Evolutionary conservation across 2,797 vertebrate species (phyloP).

Genomic region (Taeniopygia guttata): DNA sequence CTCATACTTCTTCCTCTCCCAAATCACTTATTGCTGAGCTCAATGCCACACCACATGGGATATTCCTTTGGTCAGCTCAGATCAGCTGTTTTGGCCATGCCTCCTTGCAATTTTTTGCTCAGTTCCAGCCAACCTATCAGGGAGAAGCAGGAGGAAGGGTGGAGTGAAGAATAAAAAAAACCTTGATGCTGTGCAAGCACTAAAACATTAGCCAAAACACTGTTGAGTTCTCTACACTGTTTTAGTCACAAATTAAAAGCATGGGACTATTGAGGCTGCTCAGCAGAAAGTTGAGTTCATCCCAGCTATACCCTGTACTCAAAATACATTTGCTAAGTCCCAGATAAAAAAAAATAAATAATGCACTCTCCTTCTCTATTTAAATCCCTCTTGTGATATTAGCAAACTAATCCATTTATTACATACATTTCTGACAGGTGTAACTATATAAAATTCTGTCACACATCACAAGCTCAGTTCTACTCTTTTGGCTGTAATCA

Average conservation of each 20-base stretch:
- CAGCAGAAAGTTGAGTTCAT: neutral
- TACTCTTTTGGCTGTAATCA: neutral
- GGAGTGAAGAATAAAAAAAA: neutral
- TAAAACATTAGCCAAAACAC: neutral
- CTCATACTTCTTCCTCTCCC: neutral
- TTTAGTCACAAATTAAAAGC: neutral
- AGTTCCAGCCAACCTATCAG: fast-evolving
- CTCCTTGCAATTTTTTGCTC: neutral
- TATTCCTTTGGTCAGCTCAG: neutral
- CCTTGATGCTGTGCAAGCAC: neutral
- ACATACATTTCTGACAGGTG: neutral
- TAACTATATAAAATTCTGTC: neutral
- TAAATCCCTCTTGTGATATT: neutral
- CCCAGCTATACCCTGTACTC: neutral
- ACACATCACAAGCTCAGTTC: neutral
- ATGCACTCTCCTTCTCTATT: neutral
- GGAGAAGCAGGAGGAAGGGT: fast-evolving
- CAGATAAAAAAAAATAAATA: neutral
- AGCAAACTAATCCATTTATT: conserved; percentile 1
- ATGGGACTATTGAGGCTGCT: neutral
- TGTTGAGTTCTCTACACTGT: neutral
- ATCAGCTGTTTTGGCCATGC: neutral
- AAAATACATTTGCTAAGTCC: neutral
- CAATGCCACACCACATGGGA: fast-evolving
- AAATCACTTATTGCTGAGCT: neutral